Percentiles rank a stretch among this genome's conserved stretches.
Evolutionary conservation across 2,797 vertebrate genomes (phyloP).

Genomic region (Tympanoctomys barrerae): DNA sequence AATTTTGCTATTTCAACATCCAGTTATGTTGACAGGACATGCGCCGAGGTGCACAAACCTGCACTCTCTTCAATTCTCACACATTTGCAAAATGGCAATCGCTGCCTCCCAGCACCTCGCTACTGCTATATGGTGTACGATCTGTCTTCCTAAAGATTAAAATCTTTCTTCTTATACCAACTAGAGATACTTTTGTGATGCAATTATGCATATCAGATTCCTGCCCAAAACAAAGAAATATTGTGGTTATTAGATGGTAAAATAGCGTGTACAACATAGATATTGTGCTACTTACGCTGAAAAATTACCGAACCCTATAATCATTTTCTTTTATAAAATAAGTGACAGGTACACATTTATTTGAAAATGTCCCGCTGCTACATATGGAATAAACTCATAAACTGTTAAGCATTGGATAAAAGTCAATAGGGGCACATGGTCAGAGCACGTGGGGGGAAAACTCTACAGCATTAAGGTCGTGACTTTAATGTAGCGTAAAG

Average conservation of each 20-base stretch:
- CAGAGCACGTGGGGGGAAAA: background rate
- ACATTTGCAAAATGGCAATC: constrained; percentile 41
- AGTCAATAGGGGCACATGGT: constrained; percentile 48
- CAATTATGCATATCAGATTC: constrained; percentile 64
- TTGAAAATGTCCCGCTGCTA: background rate
- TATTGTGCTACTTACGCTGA: constrained; percentile 13
- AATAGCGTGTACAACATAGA: constrained; percentile 66
- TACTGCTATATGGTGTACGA: background rate
- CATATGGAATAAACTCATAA: constrained; percentile 45
- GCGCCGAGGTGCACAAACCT: background rate
- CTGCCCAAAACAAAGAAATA: constrained; percentile 61
- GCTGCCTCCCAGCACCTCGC: constrained; percentile 12
- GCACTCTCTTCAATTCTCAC: constrained; percentile 36
- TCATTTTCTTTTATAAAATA: constrained; percentile 58
- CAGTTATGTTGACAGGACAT: background rate
- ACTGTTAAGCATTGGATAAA: constrained; percentile 43
- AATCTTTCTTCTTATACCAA: constrained; percentile 53
- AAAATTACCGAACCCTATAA: constrained; percentile 42
- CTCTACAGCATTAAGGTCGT: constrained; percentile 48
- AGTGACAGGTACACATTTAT: constrained; percentile 43
- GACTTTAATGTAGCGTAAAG: constrained; percentile 49
- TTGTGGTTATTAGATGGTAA: constrained; percentile 28
- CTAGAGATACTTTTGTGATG: background rate
- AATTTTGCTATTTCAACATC: constrained; percentile 4
- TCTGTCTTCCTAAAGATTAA: constrained; percentile 65